Evolutionary conservation across 1,140 invertebrate genomes (phyloP), one percentile per base, ranked within the genome.

Genomic region (Teleogryllus occipitalis): DNA sequence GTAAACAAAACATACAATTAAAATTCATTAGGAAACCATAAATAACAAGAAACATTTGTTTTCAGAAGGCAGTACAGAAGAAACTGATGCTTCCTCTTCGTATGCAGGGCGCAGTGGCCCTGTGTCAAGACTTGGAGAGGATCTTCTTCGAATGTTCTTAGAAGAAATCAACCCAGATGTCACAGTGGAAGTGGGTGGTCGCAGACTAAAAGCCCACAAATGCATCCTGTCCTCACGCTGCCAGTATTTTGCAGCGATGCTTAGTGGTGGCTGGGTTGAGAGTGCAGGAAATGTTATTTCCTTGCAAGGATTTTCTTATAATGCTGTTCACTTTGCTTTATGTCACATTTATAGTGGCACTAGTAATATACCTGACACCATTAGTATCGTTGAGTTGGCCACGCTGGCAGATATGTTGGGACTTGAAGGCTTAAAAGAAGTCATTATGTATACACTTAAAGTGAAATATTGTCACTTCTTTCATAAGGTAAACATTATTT

Each of bases 291-390:
- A 95, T 84, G 90, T 94, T 47, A 95, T 97, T 80, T 92, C 92
- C 72, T 85, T 96, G 78, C 92, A 95, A 86, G 94, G 95, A 48
- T 93, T 94, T 85, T 94, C 93, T 5, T 95, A 94, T 81, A 91
- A 92, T 79, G 92, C 93, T 0, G 93, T 97, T 0, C 93, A 96
- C 85, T 97, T 97, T 87, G 93, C 95, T 0, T 85, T 98, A 76
- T 95, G 95, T 82, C 96, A 97, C 85, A 95, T 98, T 76, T 98
- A 98, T 83, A 96, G 95, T 82, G 96, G 96, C 7, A 92, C 94
- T 21, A 93, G 93, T 74, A 92, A 94, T 82, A 91, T 96, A 81
- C 85, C 85, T 12, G 93, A 96, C 82, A 90, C 92, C 4, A 93
- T 96, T 80, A 93, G 93, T 84, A 90, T 98, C 47, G 91, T 95